Evolutionary conservation across 1,140 invertebrate species (phyloP), one percentile per base, ranked within the genome.

Genomic region (Grapholita molesta): DNA sequence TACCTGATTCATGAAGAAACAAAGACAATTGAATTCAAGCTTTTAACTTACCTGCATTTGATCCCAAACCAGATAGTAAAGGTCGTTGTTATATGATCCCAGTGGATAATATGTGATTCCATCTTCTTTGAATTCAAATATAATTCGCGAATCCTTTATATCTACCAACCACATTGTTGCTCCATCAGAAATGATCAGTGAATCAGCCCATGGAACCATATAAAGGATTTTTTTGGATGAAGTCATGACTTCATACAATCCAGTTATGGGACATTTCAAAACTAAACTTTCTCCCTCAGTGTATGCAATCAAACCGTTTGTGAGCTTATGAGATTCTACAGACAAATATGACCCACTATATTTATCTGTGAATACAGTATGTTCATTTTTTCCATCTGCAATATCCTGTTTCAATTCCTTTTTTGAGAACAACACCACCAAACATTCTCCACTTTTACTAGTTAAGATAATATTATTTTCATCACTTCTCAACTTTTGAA

Each of bases 361-460:
- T 72, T 86, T 89, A 69, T 82, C 78, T 38, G 88, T 78, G 5
- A 67, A 66, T 15, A 84, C 66, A 18, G 48, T 66, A 9, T 82
- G 28, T 67, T 83, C 74, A 23, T 66, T 35, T 55, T 66, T 64
- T 57, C 70, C 73, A 25, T 76, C 69, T 15, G 71, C 66, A 25
- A 88, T 75, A 65, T 77, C 71, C 28, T 73, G 64, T 21, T 67
- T 57, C 38, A 91, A 64, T 28, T 83, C 76, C 57, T 83, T 55
- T 55, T 64, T 55, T 11, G 67, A 69, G 32, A 75, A 70, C n/a
- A 80, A 74, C 15, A 61, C 57, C 9, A 35, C 35, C 42, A 89
- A 78, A 6, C 75, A 78, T 71, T 90, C 86, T 33, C 83, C 83
- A 81, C 82, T 84, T 78, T 87, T 84, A 74, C 82, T 90, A 9